Percentiles rank a stretch among this genome's conserved stretches.
Conservation (phyloP, 2,113 vertebrate genomes). For the Bombycilla garrulus region DNA sequence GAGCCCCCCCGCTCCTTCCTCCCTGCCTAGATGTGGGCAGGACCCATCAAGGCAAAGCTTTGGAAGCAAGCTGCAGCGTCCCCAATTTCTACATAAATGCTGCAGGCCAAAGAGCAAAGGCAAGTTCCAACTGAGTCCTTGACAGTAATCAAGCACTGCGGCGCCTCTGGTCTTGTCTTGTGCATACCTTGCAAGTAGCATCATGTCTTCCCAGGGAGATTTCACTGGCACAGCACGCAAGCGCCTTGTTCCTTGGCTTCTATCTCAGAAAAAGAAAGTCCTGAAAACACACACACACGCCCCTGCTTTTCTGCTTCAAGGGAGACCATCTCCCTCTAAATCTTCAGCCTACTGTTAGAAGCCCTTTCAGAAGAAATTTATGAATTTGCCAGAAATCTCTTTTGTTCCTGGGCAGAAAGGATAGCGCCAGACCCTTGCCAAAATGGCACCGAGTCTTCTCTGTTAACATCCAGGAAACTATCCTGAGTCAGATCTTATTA, state of each 20-base stretch:
- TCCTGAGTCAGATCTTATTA: conserved; percentile 56
- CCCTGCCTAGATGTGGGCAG: conserved; percentile 80
- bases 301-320: background rate
- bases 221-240: conserved; percentile 74
- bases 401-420: background rate
- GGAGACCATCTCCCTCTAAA: background rate
- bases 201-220: conserved; percentile 87
- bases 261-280: conserved; percentile 43
- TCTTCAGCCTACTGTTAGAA: background rate
- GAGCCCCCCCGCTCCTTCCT: background rate
- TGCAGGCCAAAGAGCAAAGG: conserved; percentile 89
- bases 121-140: conserved; percentile 89
- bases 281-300: background rate
- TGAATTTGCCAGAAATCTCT: background rate
- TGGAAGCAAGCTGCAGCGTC: conserved; percentile 82
- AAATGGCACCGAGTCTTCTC: conserved; percentile 18
- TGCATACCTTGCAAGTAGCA: conserved; percentile 93
- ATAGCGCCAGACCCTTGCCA: background rate
- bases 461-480: conserved; percentile 32
- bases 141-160: conserved; percentile 87
- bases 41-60: conserved; percentile 82
- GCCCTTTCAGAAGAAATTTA: background rate
- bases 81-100: conserved; percentile 87
- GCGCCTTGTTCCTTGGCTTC: conserved; percentile 44
- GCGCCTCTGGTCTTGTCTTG: conserved; percentile 99